Evolutionary conservation across 2,113 vertebrate species (phyloP).

Genomic region (Myxocyprinus asiaticus): DNA sequence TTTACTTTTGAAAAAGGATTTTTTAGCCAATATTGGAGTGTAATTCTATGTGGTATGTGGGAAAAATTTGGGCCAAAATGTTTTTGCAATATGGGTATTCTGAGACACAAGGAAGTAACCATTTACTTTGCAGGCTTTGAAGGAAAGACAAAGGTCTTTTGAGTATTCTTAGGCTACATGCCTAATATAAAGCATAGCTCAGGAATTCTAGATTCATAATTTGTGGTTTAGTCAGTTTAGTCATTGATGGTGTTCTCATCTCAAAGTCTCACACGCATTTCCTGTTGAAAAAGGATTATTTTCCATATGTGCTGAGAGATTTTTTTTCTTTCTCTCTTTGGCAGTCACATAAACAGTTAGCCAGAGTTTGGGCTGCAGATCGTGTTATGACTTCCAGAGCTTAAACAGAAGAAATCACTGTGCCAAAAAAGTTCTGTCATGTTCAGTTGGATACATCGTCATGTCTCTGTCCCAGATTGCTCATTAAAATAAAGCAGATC

Average conservation of each 20-base stretch:
- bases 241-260: neutral
- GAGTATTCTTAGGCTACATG: neutral
- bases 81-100: too few species aligned
- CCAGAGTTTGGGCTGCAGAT: slow-evolving; percentile 40
- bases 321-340: slow-evolving; percentile 45
- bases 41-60: too few species aligned
- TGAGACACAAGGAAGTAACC: neutral
- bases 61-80: too few species aligned
- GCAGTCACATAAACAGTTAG: slow-evolving; percentile 44
- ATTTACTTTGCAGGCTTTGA: slow-evolving; percentile 4
- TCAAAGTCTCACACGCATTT: slow-evolving; percentile 39
- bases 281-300: slow-evolving; percentile 51
- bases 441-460: slow-evolving; percentile 10
- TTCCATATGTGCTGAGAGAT: slow-evolving; percentile 48
- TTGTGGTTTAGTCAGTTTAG: neutral
- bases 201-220: neutral
- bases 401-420: slow-evolving; percentile 18
- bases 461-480: neutral
- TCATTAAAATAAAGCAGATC: slow-evolving; percentile 10
- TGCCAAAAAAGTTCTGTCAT: slow-evolving; percentile 43
- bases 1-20: too few species aligned
- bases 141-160: neutral
- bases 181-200: slow-evolving; percentile 14
- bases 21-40: too few species aligned
- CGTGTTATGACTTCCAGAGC: slow-evolving; percentile 37